Conservation (phyloP, 2,113 vertebrate genomes). For the Callipepla californica region DNA sequence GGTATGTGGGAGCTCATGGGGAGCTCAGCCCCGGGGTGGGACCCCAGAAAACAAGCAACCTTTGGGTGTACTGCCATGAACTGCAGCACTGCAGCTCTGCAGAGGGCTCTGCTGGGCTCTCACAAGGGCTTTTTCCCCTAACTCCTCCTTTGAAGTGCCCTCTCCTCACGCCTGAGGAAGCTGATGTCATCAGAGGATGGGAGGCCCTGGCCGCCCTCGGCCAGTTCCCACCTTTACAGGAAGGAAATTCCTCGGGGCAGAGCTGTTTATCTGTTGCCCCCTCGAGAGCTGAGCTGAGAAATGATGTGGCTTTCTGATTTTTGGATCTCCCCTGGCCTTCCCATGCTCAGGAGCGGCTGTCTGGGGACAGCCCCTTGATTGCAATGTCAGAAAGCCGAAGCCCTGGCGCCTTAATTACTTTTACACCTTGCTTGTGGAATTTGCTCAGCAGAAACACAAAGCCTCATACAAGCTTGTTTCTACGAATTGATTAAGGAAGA, state of each 20-base stretch:
- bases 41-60: not conserved
- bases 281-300: not conserved
- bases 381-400: not conserved
- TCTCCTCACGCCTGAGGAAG: conserved; percentile 41
- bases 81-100: not conserved
- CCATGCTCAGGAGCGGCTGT: not conserved
- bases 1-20: fast-evolving
- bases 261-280: conserved; percentile 69
- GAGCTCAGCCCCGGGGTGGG: not conserved
- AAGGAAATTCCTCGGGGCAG: conserved; percentile 79
- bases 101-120: not conserved
- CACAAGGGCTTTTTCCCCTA: conserved; percentile 28
- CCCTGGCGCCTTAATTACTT: conserved; percentile 39
- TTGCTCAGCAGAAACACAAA: not conserved
- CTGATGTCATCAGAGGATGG: conserved; percentile 69
- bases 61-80: not conserved
- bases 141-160: conserved; percentile 54
- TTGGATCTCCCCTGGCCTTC: not conserved
- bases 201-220: not conserved
- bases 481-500: conserved; percentile 45
- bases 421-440: conserved; percentile 68
- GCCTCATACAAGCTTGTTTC: not conserved
- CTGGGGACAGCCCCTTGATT: conserved; percentile 7
- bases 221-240: conserved; percentile 70
- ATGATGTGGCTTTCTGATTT: not conserved